Evolutionary conservation across 2,797 vertebrate species (phyloP), one percentile per base, ranked within the genome.

Genomic region (Rhynchonycteris naso): DNA sequence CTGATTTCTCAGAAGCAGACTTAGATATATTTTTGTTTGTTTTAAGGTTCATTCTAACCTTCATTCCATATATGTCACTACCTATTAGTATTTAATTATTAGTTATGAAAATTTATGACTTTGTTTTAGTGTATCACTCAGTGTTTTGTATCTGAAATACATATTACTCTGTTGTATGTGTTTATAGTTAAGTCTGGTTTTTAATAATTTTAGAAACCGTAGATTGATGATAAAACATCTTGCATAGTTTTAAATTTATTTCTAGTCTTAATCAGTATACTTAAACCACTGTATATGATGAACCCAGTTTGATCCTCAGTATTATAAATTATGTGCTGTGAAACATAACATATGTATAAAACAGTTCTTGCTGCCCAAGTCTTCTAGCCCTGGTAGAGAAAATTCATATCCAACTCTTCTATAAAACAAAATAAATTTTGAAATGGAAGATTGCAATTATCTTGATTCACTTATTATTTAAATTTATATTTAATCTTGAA

Each of bases 31-130:
- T 85, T 93, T 78, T 30, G 11, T 33, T 94, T 88, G 38, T 61
- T 76, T 54, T 54, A 76, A 54, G 30, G n/a, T 86, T 68, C 10
- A 58, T 74, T 92, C 28, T 74, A 82, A 33, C 33, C 15, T 81
- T 93, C 14, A 65, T 87, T 91, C 22, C 33, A 2, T 80, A 38
- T 81, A n/a, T 52, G 35, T 54, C 71, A 76, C 52, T 54, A 35
- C 38, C 18, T 79, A 35, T 82, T 96, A 56, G 50, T 68, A 81
- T 85, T 79, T 82, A 94, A 91, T 21, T 88, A 30, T 88, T 82
- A 52, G 22, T 59, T 80, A 61, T 54, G 28, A n/a, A 79, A 58
- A 91, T 66, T 72, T 72, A 68, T 68, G 16, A n/a, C 66, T 75
- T 90, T 88, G 56, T 78, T 79, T 75, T 83, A 69, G 30, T n/a